These are phyloP conservation scores for Anguilla marmorata DNA, from an alignment of 2,797 vertebrate species.

Conservation along the genomic window DNA sequence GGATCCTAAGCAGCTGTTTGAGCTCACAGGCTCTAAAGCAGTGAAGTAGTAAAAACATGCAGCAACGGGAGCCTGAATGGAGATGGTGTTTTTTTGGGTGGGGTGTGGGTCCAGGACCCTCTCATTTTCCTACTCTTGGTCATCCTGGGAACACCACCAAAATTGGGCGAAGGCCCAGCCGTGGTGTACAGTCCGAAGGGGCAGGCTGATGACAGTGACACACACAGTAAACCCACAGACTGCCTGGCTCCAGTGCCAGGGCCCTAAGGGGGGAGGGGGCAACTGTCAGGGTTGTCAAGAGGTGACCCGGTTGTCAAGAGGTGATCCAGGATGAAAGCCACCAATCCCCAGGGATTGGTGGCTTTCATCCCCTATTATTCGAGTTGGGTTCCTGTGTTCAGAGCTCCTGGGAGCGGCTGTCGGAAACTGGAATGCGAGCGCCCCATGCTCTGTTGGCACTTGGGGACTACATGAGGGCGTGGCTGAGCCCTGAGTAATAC, in stretches of 20 bases:
- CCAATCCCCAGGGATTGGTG: not conserved
- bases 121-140: not conserved
- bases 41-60: not conserved
- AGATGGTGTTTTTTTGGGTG: not conserved
- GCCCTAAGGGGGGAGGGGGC: not conserved
- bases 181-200: not conserved
- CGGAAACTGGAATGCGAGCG: not conserved
- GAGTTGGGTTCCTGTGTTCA: not conserved
- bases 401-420: not conserved
- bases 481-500: not conserved
- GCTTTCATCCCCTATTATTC: not conserved
- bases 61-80: not conserved
- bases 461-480: not conserved
- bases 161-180: not conserved
- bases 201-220: not conserved
- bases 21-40: not conserved
- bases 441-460: not conserved
- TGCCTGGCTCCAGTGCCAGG: not conserved
- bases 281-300: not conserved
- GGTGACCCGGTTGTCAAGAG: not conserved
- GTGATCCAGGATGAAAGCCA: not conserved
- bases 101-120: not conserved
- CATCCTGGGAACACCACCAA: not conserved
- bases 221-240: not conserved
- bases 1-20: not conserved